phyloP scores from a whole-genome alignment of 2,888 invertebrate genomes.

The Pandemis corylana region DNA sequence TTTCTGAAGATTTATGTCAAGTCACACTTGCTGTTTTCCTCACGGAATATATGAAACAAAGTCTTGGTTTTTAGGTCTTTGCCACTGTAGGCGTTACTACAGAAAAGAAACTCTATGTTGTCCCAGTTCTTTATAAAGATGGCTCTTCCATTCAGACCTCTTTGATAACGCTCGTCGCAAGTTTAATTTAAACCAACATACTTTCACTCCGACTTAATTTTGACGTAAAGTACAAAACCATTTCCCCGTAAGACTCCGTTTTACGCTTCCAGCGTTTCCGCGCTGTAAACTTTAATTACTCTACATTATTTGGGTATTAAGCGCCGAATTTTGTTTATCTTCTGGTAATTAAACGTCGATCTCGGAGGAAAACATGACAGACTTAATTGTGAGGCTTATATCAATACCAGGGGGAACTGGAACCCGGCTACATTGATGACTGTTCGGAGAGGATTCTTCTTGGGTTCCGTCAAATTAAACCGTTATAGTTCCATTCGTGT shows the following conservation, averaged over 20 bases:
- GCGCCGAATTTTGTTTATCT: slow-evolving; percentile 40
- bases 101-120: no score
- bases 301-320: slow-evolving; percentile 39
- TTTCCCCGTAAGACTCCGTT: slow-evolving; percentile 29
- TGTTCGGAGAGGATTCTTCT: not conserved
- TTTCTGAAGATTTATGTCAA: no score
- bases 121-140: not conserved
- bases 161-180: not conserved
- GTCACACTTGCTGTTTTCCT: no score
- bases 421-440: not conserved
- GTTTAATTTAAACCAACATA: not conserved
- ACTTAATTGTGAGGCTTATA: slow-evolving; percentile 7
- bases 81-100: no score
- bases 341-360: slow-evolving; percentile 33
- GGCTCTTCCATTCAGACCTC: not conserved
- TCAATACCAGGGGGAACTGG: not conserved
- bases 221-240: slow-evolving; percentile 27
- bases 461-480: not conserved
- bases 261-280: slow-evolving; percentile 27
- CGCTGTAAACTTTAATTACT: slow-evolving; percentile 41
- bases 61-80: no score
- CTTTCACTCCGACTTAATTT: slow-evolving; percentile 1
- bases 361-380: slow-evolving; percentile 11
- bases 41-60: no score
- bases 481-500: not conserved